Evolutionary conservation across 2,888 invertebrate species (phyloP).

Genomic region (Trissolcus brochymenae): DNA sequence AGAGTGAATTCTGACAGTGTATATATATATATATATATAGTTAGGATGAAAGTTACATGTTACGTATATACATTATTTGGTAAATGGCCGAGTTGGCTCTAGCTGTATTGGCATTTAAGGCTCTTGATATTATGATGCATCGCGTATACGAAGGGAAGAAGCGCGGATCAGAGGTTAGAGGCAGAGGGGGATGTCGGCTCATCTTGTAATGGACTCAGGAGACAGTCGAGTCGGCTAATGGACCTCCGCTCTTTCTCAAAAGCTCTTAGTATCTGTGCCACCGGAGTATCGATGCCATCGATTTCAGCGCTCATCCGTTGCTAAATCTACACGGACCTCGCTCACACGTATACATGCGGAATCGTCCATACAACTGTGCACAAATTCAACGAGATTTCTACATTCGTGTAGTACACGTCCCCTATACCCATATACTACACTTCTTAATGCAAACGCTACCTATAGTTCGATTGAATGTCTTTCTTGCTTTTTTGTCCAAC

Average conservation of each 20-base stretch:
- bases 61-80: constrained; percentile 34
- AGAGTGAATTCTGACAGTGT: background rate
- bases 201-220: constrained; percentile 77
- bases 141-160: constrained; percentile 59
- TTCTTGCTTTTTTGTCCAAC: constrained; percentile 39
- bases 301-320: constrained; percentile 59
- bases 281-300: constrained; percentile 73
- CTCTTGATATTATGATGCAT: constrained; percentile 51
- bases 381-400: constrained; percentile 40
- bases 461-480: constrained; percentile 50
- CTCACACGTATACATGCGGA: constrained; percentile 8
- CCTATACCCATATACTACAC: constrained; percentile 13
- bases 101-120: constrained; percentile 50
- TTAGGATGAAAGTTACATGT: background rate
- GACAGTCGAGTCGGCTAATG: constrained; percentile 76
- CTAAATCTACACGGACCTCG: constrained; percentile 49
- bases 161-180: constrained; percentile 64
- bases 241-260: constrained; percentile 74
- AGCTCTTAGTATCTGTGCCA: constrained; percentile 74
- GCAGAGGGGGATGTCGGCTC: constrained; percentile 69
- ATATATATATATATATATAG: too few species aligned
- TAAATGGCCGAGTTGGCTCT: constrained; percentile 34
- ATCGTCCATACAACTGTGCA: constrained; percentile 9
- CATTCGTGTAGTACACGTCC: constrained; percentile 38
- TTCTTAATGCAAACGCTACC: constrained; percentile 43